Evolutionary conservation across 1,140 invertebrate species (phyloP), one percentile per base, ranked within the genome.

Genomic region (Zaprionus taronus): DNA sequence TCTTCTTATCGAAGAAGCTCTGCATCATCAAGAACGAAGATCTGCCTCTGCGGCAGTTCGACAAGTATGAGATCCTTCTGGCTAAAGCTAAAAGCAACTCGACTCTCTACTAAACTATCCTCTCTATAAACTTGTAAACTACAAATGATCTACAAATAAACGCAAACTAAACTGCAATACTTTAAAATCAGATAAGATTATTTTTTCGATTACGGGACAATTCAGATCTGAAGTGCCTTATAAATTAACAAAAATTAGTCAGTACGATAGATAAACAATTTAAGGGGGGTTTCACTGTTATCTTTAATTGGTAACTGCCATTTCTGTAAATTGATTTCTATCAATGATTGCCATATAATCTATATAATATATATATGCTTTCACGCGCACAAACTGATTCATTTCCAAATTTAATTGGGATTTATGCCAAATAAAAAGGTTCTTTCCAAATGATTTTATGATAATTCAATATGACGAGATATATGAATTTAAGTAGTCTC

Each of bases 51-150:
- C 56, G 63, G 1, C 17, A 67, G 2, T 73, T 51, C 15, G 58
- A 67, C 12, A 73, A 73, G n/a, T 77, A 77, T 53, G 75, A 73
- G 41, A 38, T 58, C 1, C 71, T 77, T 1, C 26, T 77, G 15
- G 67, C 66, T 28, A 62, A 36, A 12, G 1, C 12, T 4, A 61
- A 55, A 34, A 34, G 12, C 17, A 62, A 61, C 26, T n/a, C 15
- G 5, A 51, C 44, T n/a, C 9, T 47, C 38, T 17, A 20, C 5
- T 51, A 61, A 51, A 31, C 2, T 31, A 17, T 2, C 2, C 4
- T n/a, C n/a, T 2, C 2, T 17, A 44, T 3, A n/a, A n/a, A 9
- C 26, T n/a, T 22, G 24, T 28, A 55, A 20, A 20, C 11, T 20
- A 17, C 4, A 22, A 49, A 20, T 44, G n/a, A 44, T 17, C 6